phyloP scores from a whole-genome alignment of 2,113 vertebrate genomes.

The Oenanthe oenanthe region DNA sequence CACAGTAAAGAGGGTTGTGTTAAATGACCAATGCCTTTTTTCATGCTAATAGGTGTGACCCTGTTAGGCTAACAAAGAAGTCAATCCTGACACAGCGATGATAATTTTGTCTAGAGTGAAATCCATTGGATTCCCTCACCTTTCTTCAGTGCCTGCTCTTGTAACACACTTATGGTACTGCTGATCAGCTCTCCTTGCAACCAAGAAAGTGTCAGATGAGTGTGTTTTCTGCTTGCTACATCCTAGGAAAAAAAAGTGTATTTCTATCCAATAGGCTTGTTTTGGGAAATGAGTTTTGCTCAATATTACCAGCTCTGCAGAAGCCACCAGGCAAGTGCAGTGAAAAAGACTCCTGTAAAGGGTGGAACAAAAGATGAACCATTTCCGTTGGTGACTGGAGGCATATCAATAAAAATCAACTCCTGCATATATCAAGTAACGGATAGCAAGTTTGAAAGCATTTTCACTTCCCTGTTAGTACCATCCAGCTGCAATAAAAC shows the following conservation, averaged over 20 bases:
- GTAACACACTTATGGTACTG: constrained; percentile 33
- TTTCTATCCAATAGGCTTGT: constrained; percentile 62
- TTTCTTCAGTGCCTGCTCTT: constrained; percentile 51
- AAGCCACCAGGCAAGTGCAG: constrained; percentile 53
- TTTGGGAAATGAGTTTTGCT: constrained; percentile 72
- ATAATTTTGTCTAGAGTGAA: constrained; percentile 16
- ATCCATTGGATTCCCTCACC: not conserved
- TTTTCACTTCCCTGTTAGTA: constrained; percentile 69
- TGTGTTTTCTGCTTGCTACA: constrained; percentile 57
- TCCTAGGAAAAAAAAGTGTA: constrained; percentile 40
- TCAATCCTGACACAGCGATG: not conserved
- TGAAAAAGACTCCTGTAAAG: constrained; percentile 63
- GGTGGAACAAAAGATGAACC: constrained; percentile 67
- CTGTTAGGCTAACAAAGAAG: constrained; percentile 26
- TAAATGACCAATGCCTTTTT: constrained; percentile 32
- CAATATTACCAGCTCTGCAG: constrained; percentile 68
- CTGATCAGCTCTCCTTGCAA: constrained; percentile 13
- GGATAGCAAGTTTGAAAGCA: constrained; percentile 71
- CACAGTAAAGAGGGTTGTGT: not conserved
- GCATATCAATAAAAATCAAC: constrained; percentile 70
- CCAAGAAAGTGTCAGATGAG: constrained; percentile 54
- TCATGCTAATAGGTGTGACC: constrained; percentile 35
- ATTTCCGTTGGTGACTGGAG: constrained; percentile 60
- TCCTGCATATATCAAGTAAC: constrained; percentile 69
- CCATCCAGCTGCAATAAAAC: constrained; percentile 64